A percentile compares a stretch with the other conserved stretches of the same genome.
Evolutionary conservation across 2,797 vertebrate genomes (phyloP).

Genomic region (Cephalopachus bancanus): DNA sequence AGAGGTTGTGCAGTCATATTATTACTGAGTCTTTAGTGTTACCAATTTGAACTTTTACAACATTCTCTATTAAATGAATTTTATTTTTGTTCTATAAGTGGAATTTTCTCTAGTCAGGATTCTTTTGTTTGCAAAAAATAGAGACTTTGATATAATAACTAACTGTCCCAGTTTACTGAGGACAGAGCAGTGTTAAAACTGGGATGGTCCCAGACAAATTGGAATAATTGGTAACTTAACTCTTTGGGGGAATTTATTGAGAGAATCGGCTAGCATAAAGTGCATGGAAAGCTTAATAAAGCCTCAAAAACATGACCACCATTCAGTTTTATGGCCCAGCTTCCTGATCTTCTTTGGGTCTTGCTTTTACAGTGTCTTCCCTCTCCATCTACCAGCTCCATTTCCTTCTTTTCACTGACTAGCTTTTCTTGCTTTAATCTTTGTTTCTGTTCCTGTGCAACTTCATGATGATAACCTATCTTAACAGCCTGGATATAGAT

Average conservation of each 20-base stretch:
- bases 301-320: not conserved
- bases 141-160: not conserved
- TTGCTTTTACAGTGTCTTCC: not conserved
- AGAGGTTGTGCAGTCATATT: not conserved
- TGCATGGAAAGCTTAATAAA: not conserved
- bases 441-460: constrained; percentile 34
- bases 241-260: not conserved
- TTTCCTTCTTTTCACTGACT: not conserved
- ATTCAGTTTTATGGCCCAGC: not conserved
- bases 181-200: not conserved
- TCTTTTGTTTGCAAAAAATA: not conserved
- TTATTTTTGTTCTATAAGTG: not conserved
- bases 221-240: not conserved
- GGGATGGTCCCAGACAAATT: not conserved
- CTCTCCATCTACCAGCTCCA: not conserved
- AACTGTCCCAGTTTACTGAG: not conserved
- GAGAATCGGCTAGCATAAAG: not conserved
- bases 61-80: constrained; percentile 11
- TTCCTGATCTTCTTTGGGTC: not conserved
- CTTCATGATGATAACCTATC: not conserved
- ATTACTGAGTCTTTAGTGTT: not conserved
- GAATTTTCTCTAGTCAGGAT: not conserved
- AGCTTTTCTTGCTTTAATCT: not conserved
- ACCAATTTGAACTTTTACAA: not conserved
- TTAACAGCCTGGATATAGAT: constrained; percentile 1